These are phyloP conservation scores for Oeneis ivallda DNA, from an alignment of 2,888 invertebrate species.

Conservation along the genomic window DNA sequence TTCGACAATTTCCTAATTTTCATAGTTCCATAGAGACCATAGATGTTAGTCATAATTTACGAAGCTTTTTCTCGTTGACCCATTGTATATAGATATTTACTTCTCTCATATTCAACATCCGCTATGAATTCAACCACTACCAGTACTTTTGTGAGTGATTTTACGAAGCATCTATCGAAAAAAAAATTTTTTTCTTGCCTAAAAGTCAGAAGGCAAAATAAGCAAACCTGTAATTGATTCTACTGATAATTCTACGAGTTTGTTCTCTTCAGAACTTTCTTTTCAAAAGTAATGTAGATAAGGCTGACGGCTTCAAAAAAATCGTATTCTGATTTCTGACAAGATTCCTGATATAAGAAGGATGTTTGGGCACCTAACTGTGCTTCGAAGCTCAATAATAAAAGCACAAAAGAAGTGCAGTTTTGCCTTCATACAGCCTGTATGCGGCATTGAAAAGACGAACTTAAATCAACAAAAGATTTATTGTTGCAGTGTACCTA, in stretches of 20 bases:
- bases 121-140: too few species aligned
- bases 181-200: neutral
- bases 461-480: conserved; percentile 5
- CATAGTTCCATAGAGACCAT: too few species aligned
- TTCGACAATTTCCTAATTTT: too few species aligned
- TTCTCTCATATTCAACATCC: too few species aligned
- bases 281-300: neutral
- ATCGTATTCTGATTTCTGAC: neutral
- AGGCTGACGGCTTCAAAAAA: neutral
- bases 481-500: conserved; percentile 1
- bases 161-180: too few species aligned
- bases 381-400: neutral
- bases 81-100: too few species aligned
- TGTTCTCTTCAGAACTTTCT: neutral
- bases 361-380: conserved; percentile 11
- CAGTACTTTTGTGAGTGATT: too few species aligned
- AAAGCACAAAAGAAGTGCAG: conserved; percentile 2
- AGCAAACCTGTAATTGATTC: too few species aligned
- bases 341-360: too few species aligned
- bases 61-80: too few species aligned
- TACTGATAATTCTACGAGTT: too few species aligned
- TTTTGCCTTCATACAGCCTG: neutral
- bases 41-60: too few species aligned
- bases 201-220: neutral
- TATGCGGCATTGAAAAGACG: conserved; percentile 1